Conservation (phyloP, 2,113 vertebrate genomes). For the Zapus hudsonius region DNA sequence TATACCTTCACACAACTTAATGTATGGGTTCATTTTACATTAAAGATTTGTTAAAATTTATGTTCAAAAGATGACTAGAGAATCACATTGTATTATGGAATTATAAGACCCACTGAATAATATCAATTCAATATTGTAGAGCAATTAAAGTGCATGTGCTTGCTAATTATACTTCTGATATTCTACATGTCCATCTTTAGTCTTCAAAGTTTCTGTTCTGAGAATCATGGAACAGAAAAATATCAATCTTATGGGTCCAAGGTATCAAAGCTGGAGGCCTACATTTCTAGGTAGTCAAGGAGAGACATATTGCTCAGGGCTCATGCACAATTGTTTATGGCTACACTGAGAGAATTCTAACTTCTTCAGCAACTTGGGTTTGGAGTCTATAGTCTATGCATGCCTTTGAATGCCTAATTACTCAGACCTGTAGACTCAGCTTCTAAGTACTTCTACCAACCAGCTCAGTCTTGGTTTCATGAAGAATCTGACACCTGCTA, state of each 20-base stretch:
- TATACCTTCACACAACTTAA: background rate
- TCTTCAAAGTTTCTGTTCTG: constrained; percentile 26
- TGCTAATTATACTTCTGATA: background rate
- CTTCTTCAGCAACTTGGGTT: background rate
- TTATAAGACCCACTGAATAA: background rate
- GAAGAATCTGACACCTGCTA: background rate
- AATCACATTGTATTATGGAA: background rate
- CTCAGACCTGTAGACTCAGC: background rate
- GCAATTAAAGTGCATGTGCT: constrained; percentile 46
- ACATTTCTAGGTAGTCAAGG: background rate
- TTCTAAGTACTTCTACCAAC: background rate
- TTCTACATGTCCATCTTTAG: constrained; percentile 63
- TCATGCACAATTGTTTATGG: background rate
- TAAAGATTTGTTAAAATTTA: background rate
- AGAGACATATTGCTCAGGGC: background rate
- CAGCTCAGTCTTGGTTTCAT: background rate
- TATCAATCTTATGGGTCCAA: too few relatives aligned
- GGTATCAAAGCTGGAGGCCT: background rate
- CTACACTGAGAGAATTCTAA: background rate
- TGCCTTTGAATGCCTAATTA: background rate
- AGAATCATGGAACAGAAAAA: constrained; percentile 28
- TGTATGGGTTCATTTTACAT: background rate
- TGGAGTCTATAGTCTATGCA: background rate
- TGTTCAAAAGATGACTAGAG: background rate
- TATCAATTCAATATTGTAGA: background rate